These are phyloP conservation scores for Cichlasoma orientale DNA, from an alignment of 2,797 vertebrate species.

Conservation along the genomic window DNA sequence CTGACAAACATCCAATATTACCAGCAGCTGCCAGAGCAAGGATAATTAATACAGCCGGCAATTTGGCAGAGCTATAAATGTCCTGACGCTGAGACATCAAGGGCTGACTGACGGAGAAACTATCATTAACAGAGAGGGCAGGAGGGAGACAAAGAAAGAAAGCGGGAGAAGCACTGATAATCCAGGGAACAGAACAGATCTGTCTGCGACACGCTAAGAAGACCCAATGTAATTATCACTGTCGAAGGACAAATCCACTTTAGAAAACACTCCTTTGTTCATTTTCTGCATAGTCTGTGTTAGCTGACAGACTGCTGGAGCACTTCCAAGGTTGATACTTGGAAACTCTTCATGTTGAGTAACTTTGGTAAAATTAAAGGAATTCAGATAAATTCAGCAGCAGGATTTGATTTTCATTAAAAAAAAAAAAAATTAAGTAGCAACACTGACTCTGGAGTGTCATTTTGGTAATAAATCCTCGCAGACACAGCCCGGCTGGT, in stretches of 20 bases:
- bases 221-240: neutral
- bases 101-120: conserved; percentile 16
- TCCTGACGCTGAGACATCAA: conserved; percentile 32
- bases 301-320: neutral
- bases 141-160: conserved; percentile 5
- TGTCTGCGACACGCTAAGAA: neutral
- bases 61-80: conserved; percentile 79
- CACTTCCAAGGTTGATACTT: neutral
- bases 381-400: neutral
- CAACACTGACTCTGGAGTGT: neutral
- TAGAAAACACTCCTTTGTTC: neutral
- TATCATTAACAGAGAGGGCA: neutral
- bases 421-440: no score
- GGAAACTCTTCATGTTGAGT: neutral
- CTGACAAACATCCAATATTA: conserved; percentile 83
- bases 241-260: neutral
- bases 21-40: conserved; percentile 46
- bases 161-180: neutral
- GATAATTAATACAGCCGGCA: conserved; percentile 83
- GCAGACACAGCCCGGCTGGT: neutral
- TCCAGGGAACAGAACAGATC: conserved; percentile 2
- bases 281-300: neutral
- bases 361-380: neutral
- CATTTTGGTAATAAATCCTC: neutral
- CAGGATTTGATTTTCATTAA: neutral